These are phyloP conservation scores for Vireo griseus DNA, from an alignment of 2,797 vertebrate genomes.

Conservation along the genomic window DNA sequence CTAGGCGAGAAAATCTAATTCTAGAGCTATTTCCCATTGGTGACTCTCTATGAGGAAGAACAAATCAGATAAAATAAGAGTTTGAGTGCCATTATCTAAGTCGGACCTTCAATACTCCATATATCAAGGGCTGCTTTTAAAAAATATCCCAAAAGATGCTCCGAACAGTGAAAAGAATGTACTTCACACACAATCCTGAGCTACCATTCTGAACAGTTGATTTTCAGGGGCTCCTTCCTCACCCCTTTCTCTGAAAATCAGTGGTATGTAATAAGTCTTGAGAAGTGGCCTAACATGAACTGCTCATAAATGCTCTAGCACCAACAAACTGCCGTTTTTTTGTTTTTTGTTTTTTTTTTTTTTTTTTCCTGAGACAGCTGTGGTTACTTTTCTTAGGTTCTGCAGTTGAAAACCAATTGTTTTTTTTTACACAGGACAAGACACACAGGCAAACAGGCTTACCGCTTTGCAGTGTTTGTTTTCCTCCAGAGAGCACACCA, in stretches of 20 bases:
- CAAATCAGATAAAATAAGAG: neutral
- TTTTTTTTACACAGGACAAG: neutral
- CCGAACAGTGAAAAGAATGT: neutral
- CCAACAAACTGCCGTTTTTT: neutral
- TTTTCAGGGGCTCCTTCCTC: neutral
- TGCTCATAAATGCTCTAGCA: neutral
- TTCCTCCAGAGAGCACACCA: conserved; percentile 95
- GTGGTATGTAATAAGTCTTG: neutral
- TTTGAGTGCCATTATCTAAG: neutral
- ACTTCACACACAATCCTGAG: neutral
- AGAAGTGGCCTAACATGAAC: neutral
- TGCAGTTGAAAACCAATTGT: neutral
- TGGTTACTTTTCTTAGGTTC: neutral
- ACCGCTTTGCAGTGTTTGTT: conserved; percentile 98
- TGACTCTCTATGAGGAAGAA: neutral
- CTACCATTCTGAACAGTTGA: neutral
- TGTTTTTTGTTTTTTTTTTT: neutral
- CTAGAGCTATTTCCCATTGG: neutral
- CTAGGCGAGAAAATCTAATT: conserved; percentile 35
- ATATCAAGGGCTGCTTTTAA: neutral
- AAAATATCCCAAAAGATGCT: neutral
- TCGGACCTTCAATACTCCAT: neutral
- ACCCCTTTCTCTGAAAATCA: neutral
- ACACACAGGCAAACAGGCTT: conserved; percentile 68
- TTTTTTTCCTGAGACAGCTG: neutral